Conservation (phyloP, 2,797 vertebrate species). For the Smutsia gigantea region DNA sequence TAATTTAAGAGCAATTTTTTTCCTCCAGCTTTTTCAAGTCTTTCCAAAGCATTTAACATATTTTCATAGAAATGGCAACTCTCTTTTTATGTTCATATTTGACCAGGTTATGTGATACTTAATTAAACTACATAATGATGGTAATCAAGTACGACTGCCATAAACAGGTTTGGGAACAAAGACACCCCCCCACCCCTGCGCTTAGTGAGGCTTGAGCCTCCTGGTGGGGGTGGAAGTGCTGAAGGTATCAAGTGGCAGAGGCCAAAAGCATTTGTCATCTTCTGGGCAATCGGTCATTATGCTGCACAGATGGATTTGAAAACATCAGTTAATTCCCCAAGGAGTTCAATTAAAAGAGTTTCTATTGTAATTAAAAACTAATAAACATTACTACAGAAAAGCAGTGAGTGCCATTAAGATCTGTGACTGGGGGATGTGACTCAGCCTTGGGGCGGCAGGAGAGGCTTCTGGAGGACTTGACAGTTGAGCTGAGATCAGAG, state of each 20-base stretch:
- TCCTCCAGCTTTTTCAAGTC: neutral
- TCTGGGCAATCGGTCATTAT: constrained; percentile 2
- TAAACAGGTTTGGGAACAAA: constrained; percentile 68
- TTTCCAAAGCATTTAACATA: constrained; percentile 66
- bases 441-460: neutral
- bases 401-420: neutral
- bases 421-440: neutral
- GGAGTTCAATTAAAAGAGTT: constrained; percentile 57
- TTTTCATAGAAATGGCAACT: constrained; percentile 66
- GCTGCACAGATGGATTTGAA: constrained; percentile 51
- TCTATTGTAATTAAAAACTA: constrained; percentile 65
- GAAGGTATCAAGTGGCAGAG: neutral
- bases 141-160: constrained; percentile 61
- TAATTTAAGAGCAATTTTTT: constrained; percentile 37
- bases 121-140: constrained; percentile 74
- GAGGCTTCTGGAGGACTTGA: neutral
- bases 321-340: constrained; percentile 46
- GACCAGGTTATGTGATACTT: constrained; percentile 69
- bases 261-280: neutral
- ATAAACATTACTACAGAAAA: constrained; percentile 63
- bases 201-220: neutral
- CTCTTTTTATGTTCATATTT: constrained; percentile 65
- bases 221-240: neutral
- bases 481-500: neutral
- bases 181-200: constrained; percentile 38